Evolutionary conservation across 2,888 invertebrate species (phyloP), one percentile per base, ranked within the genome.

Genomic region (Branchellion lobata): DNA sequence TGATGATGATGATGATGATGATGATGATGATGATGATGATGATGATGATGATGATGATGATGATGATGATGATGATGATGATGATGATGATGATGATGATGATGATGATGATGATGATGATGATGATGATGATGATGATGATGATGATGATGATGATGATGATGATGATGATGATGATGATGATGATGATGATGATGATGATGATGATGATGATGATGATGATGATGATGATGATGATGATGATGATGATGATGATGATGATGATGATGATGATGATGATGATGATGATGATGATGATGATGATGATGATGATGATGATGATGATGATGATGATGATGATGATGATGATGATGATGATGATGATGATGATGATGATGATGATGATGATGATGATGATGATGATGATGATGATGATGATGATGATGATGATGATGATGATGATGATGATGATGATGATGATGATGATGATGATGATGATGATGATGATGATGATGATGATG

Each of bases 331-430:
- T n/a, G n/a, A n/a, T n/a, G n/a, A n/a, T n/a, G n/a, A n/a, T n/a
- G n/a, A n/a, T 40, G 40, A 5, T 14, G 40, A 40, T 8, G 40
- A 40, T 40, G 8, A 8, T 27, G 36, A 47, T 11, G 21, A 5
- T 82, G 85, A 14, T 85, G 85, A 18, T 14, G 72, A 33, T 33
- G 33, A 29, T 29, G 72, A 71, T 29, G 65, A 65, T 65, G 75
- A 75, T 53, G 75, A 53, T 75, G 53, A 47, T 53, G 75, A 2
- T 75, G 57, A 53, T 75, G 75, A 53, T 53, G 2, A 75, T 75
- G 75, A 75, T 47, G 75, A 75, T 51, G 75, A 75, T 33, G 75
- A 75, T n/a, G 75, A 75, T 33, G 75, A 75, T n/a, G 75, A 75
- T 53, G 75, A 75, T 29, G 75, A 75, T 1, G 75, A 75, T 1